A percentile compares a stretch with the other conserved stretches of the same genome.
Evolutionary conservation across 2,888 invertebrate species (phyloP).

Genomic region (Patella pellucida): DNA sequence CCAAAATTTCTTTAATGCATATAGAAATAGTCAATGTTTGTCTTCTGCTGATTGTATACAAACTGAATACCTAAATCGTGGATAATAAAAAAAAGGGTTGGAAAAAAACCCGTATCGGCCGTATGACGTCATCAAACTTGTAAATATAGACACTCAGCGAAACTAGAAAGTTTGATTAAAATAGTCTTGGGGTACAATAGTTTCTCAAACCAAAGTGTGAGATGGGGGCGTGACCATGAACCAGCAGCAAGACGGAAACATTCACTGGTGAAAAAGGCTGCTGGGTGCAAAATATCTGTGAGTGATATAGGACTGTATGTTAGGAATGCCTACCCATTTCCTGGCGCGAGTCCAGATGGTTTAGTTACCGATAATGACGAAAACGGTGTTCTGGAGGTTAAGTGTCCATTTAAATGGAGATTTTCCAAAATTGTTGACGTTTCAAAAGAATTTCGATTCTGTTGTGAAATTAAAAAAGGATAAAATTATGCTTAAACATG

Average conservation of each 20-base stretch:
- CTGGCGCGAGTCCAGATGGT: neutral
- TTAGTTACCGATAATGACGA: neutral
- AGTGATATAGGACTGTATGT: neutral
- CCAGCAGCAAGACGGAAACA: neutral
- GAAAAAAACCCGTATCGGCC: neutral
- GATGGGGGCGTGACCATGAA: neutral
- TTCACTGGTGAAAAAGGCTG: neutral
- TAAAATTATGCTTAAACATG: slow-evolving; percentile 5
- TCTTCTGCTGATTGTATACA: neutral
- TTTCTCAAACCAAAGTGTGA: neutral
- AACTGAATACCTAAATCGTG: neutral
- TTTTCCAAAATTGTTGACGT: neutral
- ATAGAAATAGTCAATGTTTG: neutral
- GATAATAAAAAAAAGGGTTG: neutral
- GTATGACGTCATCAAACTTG: slow-evolving; percentile 4
- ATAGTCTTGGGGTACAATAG: neutral
- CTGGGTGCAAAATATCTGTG: neutral
- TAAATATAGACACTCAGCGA: neutral
- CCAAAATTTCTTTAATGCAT: neutral
- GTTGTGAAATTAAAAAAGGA: slow-evolving; percentile 3
- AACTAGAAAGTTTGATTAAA: neutral
- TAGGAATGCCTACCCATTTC: neutral
- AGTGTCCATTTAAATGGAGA: slow-evolving; percentile 10
- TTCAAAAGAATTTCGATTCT: neutral
- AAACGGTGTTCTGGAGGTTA: neutral